These are phyloP conservation scores for Orchestia grillus DNA, from an alignment of 1,140 invertebrate genomes.

Conservation along the genomic window DNA sequence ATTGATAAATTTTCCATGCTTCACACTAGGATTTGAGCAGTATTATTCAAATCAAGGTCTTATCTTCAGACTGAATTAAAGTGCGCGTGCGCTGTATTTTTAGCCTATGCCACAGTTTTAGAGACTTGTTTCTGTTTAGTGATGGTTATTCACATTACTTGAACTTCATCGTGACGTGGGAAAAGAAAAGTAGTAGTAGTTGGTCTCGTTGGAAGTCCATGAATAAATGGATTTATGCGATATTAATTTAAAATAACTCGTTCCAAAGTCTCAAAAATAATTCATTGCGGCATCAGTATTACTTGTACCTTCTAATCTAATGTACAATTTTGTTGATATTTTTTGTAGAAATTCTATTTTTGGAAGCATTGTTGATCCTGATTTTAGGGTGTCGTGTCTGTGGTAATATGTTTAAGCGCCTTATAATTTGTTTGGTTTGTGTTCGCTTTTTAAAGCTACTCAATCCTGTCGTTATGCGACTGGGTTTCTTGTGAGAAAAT, in stretches of 20 bases:
- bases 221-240: background rate
- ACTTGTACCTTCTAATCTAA: background rate
- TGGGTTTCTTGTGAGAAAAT: too few relatives aligned
- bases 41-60: background rate
- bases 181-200: background rate
- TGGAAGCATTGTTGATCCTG: too few relatives aligned
- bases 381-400: too few relatives aligned
- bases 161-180: background rate
- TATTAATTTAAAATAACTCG: background rate
- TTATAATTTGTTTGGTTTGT: too few relatives aligned
- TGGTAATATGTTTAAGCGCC: too few relatives aligned
- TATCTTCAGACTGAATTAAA: background rate
- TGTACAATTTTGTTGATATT: too few relatives aligned
- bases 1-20: background rate
- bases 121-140: background rate
- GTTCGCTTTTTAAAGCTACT: too few relatives aligned
- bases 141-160: background rate
- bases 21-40: background rate
- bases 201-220: background rate
- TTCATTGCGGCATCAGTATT: background rate
- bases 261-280: background rate
- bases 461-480: too few relatives aligned
- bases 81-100: background rate
- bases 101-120: background rate
- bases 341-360: too few relatives aligned